Conservation (phyloP, 64 coral and sea anemone genomes). For the Acropora tenuis region DNA sequence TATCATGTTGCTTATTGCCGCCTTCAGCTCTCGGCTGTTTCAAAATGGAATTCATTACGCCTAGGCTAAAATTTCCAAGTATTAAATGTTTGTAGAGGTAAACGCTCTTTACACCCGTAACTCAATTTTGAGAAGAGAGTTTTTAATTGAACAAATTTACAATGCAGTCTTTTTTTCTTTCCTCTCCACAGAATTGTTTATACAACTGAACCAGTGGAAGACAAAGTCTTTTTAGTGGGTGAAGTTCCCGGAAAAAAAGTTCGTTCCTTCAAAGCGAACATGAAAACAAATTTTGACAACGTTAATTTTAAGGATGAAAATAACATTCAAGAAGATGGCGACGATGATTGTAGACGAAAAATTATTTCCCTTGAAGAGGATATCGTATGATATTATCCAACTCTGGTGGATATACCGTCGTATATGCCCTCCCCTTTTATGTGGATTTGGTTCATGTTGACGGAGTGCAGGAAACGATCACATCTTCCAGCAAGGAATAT, state of each 20-base stretch:
- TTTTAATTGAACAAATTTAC: neutral
- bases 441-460: neutral
- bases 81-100: too few relatives aligned
- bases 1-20: too few relatives aligned
- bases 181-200: slow-evolving; percentile 77
- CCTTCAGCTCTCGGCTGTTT: too few relatives aligned
- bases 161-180: neutral
- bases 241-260: neutral
- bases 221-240: slow-evolving; percentile 48
- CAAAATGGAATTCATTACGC: too few relatives aligned
- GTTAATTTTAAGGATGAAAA: slow-evolving; percentile 50
- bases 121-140: too few relatives aligned
- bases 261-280: slow-evolving; percentile 25
- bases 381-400: slow-evolving; percentile 54
- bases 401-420: neutral
- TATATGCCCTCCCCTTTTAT: neutral
- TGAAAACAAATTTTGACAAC: slow-evolving; percentile 68
- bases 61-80: too few relatives aligned
- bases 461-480: neutral
- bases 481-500: too few relatives aligned
- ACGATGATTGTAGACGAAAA: slow-evolving; percentile 16
- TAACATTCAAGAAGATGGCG: slow-evolving; percentile 39
- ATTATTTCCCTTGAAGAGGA: slow-evolving; percentile 50
- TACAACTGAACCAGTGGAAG: slow-evolving; percentile 42
- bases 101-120: too few relatives aligned